Evolutionary conservation across 1,140 invertebrate genomes (phyloP).

Genomic region (Ptiloglossa arizonensis): DNA sequence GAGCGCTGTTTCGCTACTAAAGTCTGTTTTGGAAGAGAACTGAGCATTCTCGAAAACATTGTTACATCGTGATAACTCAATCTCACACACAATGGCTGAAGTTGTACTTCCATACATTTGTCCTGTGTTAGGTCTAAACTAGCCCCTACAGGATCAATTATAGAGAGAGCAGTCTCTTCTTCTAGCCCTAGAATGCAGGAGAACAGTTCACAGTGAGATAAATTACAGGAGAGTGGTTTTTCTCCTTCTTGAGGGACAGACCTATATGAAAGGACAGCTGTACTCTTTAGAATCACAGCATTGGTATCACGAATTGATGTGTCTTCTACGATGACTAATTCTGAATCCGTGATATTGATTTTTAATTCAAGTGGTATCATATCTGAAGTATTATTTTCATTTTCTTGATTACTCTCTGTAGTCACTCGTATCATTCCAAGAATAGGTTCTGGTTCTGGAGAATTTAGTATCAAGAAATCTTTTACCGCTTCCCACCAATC

Average conservation of each 20-base stretch:
- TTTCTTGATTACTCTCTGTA: slow-evolving; percentile 41
- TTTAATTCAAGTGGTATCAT: slow-evolving; percentile 89
- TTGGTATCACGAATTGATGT: slow-evolving; percentile 93
- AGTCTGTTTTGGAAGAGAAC: slow-evolving; percentile 92
- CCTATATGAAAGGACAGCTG: slow-evolving; percentile 92
- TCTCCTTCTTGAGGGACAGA: slow-evolving; percentile 84
- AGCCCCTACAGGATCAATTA: slow-evolving; percentile 95
- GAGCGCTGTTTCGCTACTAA: slow-evolving; percentile 82
- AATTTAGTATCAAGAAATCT: slow-evolving; percentile 87
- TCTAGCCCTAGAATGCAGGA: slow-evolving; percentile 95
- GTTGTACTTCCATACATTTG: slow-evolving; percentile 71
- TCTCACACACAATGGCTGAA: slow-evolving; percentile 89
- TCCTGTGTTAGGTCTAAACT: slow-evolving; percentile 86
- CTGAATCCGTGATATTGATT: slow-evolving; percentile 97
- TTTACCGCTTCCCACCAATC: slow-evolving; percentile 95
- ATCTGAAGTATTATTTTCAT: slow-evolving; percentile 14
- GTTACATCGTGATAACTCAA: slow-evolving; percentile 97
- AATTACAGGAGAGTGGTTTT: slow-evolving; percentile 91
- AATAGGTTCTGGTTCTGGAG: slow-evolving; percentile 73
- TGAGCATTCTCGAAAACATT: slow-evolving; percentile 94
- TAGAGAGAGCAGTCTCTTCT: slow-evolving; percentile 97
- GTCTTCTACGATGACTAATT: slow-evolving; percentile 96
- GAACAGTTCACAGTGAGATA: slow-evolving; percentile 96
- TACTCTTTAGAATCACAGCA: slow-evolving; percentile 96
- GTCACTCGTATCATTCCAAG: slow-evolving; percentile 41